Conservation (phyloP, 2,888 invertebrate species). For the Sarcophaga carnaria region DNA sequence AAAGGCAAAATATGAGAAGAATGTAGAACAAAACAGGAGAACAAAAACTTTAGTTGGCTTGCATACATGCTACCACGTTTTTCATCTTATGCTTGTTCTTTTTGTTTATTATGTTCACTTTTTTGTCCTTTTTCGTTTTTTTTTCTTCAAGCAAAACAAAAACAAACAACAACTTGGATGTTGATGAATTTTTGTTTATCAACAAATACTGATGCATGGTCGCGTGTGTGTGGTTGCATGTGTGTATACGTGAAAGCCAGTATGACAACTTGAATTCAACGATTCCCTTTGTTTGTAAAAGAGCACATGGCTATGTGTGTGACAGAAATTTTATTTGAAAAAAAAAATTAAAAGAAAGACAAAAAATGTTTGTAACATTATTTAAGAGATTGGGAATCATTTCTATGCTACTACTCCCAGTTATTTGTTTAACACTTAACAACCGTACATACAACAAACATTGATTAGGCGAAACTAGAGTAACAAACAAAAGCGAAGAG, state of each 20-base stretch:
- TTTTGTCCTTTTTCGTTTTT: neutral
- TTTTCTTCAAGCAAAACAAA: neutral
- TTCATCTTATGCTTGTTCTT: neutral
- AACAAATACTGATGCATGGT: neutral
- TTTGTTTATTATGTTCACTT: neutral
- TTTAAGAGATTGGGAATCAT: neutral
- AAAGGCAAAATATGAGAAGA: conserved; percentile 13
- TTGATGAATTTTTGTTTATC: neutral
- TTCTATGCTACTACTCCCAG: neutral
- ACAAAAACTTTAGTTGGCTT: conserved; percentile 48
- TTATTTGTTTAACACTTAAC: neutral
- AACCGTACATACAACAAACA: neutral
- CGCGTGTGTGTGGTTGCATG: neutral
- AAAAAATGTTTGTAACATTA: neutral
- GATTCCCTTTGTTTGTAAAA: neutral
- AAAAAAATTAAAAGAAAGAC: neutral
- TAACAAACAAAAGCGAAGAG: neutral
- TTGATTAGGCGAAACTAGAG: conserved; percentile 1
- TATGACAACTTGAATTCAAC: neutral
- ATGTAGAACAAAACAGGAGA: neutral
- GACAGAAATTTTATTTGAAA: neutral
- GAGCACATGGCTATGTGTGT: neutral
- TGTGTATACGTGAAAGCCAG: neutral
- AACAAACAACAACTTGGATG: neutral
- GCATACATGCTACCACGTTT: neutral